These are phyloP conservation scores for Trissolcus brochymenae DNA, from an alignment of 2,888 invertebrate species.

Conservation along the genomic window DNA sequence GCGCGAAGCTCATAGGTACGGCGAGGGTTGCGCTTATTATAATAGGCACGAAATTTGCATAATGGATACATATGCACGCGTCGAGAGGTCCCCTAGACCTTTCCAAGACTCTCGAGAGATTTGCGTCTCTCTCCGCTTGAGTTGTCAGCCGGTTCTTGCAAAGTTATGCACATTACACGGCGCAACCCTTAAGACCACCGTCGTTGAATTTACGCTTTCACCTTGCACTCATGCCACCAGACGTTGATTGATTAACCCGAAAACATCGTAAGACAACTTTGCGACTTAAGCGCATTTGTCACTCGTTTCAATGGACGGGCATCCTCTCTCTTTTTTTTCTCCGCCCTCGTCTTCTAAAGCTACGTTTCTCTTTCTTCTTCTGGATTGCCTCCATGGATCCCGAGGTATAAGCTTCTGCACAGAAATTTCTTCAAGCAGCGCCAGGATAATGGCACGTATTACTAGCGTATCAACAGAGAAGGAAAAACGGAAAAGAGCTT, in stretches of 20 bases:
- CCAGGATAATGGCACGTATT: constrained; percentile 26
- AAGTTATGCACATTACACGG: constrained; percentile 72
- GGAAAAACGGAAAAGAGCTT: constrained; percentile 58
- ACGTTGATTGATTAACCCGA: constrained; percentile 48
- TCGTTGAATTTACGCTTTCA: constrained; percentile 38
- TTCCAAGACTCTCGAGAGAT: constrained; percentile 59
- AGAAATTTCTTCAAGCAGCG: constrained; percentile 22
- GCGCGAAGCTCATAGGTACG: constrained; percentile 64
- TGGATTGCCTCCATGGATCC: constrained; percentile 16
- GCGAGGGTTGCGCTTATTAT: constrained; percentile 75
- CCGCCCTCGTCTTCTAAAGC: neutral
- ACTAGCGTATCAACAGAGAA: constrained; percentile 42
- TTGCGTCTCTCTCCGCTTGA: constrained; percentile 69
- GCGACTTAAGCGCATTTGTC: constrained; percentile 52
- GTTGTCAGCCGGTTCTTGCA: constrained; percentile 74
- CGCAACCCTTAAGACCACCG: constrained; percentile 56
- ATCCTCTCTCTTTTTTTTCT: neutral
- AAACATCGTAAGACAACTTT: constrained; percentile 38
- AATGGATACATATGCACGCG: constrained; percentile 75
- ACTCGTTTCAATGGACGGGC: constrained; percentile 15
- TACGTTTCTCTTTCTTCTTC: constrained; percentile 7
- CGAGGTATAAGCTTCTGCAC: constrained; percentile 15
- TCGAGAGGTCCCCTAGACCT: constrained; percentile 66
- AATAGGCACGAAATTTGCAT: constrained; percentile 75
- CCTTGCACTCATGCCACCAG: constrained; percentile 22